Evolutionary conservation across 2,888 invertebrate genomes (phyloP).

Genomic region (Rhingia rostrata): DNA sequence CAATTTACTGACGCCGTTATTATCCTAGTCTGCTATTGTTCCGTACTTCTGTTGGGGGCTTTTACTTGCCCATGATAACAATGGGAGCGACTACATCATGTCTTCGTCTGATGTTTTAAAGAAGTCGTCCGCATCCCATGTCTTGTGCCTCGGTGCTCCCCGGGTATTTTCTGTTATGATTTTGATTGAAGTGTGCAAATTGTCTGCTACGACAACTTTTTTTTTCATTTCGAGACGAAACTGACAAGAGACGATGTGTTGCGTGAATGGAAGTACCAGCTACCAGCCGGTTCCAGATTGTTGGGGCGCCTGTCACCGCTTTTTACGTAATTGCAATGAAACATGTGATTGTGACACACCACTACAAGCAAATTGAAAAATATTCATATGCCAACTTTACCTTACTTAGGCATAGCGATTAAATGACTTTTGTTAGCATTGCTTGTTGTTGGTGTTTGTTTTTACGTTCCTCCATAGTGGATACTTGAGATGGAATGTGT

Average conservation of each 20-base stretch:
- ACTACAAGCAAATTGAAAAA: background rate
- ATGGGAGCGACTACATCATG: slow-evolving; percentile 1
- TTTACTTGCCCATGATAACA: slow-evolving; percentile 7
- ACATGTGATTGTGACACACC: slow-evolving; percentile 19
- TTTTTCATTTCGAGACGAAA: background rate
- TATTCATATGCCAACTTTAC: background rate
- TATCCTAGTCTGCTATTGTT: slow-evolving; percentile 15
- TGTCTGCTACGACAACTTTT: slow-evolving; percentile 27
- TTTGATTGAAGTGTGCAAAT: slow-evolving; percentile 36
- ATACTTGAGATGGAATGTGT: slow-evolving; percentile 9
- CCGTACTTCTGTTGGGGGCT: slow-evolving; percentile 3
- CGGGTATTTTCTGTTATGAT: slow-evolving; percentile 9
- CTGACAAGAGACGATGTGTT: slow-evolving; percentile 13
- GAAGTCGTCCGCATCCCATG: slow-evolving; percentile 18
- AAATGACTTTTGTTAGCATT: slow-evolving; percentile 28
- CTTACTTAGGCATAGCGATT: slow-evolving; percentile 18
- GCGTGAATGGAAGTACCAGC: slow-evolving; percentile 11
- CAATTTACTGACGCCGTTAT: slow-evolving; percentile 30
- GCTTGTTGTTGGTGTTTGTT: background rate
- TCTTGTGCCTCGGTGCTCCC: slow-evolving; percentile 5
- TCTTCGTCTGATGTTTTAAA: slow-evolving; percentile 7
- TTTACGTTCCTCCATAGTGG: background rate
- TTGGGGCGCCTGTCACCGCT: slow-evolving; percentile 43
- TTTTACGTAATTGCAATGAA: slow-evolving; percentile 49
- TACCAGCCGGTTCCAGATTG: slow-evolving; percentile 42